Conservation (phyloP, 1,140 invertebrate genomes). For the Contarinia nasturtii region DNA sequence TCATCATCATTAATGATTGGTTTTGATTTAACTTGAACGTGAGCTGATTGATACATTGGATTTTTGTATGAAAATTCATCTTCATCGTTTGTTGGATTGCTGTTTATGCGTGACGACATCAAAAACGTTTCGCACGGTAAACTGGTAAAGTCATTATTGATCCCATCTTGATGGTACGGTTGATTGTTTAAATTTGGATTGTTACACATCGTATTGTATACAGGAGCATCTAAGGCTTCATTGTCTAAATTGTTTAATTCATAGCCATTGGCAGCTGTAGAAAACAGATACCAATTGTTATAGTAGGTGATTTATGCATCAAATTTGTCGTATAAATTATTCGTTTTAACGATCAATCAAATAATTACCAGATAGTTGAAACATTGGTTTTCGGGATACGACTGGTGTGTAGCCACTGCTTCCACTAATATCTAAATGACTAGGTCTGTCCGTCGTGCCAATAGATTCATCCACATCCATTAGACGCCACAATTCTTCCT, state of each 20-base stretch:
- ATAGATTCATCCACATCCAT: slow-evolving; percentile 4
- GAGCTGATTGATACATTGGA: slow-evolving; percentile 44
- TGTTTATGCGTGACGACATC: slow-evolving; percentile 23
- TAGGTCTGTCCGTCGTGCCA: slow-evolving; percentile 21
- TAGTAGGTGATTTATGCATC: not conserved
- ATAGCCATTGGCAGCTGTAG: slow-evolving; percentile 34
- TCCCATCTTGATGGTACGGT: not conserved
- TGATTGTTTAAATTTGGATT: not conserved
- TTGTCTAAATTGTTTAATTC: slow-evolving; percentile 39
- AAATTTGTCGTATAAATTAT: not conserved
- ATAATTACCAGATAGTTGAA: slow-evolving; percentile 21
- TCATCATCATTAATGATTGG: too few relatives aligned
- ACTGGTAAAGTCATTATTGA: slow-evolving; percentile 4
- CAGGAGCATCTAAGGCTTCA: slow-evolving; percentile 34
- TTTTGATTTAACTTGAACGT: slow-evolving; percentile 1
- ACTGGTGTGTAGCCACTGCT: slow-evolving; percentile 21
- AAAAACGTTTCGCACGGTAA: slow-evolving; percentile 5
- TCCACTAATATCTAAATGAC: slow-evolving; percentile 29
- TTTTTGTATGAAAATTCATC: slow-evolving; percentile 44
- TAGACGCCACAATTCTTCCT: slow-evolving; percentile 7
- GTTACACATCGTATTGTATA: not conserved
- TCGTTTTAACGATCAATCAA: not conserved
- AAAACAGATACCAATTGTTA: not conserved
- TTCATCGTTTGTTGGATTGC: slow-evolving; percentile 19
- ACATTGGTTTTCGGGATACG: slow-evolving; percentile 26